Base-by-base conservation (phyloP, 2,113 vertebrate species). In the Mus pahari region DNA sequence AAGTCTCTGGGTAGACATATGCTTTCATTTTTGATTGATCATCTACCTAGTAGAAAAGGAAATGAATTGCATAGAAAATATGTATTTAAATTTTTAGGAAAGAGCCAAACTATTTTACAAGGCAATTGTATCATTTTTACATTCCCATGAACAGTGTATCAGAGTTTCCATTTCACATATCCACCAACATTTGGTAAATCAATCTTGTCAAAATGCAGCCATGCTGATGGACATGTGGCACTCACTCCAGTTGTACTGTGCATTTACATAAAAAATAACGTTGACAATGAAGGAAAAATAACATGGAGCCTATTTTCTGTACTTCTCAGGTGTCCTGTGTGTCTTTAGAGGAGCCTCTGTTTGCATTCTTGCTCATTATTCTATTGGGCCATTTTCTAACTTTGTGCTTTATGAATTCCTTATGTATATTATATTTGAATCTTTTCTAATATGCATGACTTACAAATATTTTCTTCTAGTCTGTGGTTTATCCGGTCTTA, bases 281-380 rank as follows among this genome's bases (percentile, higher is more conserved):
- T 58, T n/a, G 39, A 64, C 26, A 39, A 68, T 33, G 14, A 9
- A 22, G 42, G 62, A 50, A 86, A 83, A 86, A 48, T 86, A 66
- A 33, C 60, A 86, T 0, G 4, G 42, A 33, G 42, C 10, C 42
- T 86, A 22, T 88, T 91, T 88, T 58, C n/a, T 66, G 48, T 53
- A 48, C 2, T 91, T 91, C 66, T 77, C 58, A 74, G 74, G 66
- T 33, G 71, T 70, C 66, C 62, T 4, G 53, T 1, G 39, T 48
- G 31, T 91, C 66, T 73, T 82, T 87, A 14, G 14, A 82, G 36
- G 75, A 33, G 24, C 55, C 48, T 66, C 20, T 88, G 7, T 84
- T 88, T 45, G 77, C 64, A 82, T 90, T 83, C 83, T 91, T 86
- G 39, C n/a, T 71, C 12, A 93, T 50, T 86, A 55, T 92, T 87